phyloP scores from a whole-genome alignment of 2,888 invertebrate genomes.

The Epistrophe grossulariae region DNA sequence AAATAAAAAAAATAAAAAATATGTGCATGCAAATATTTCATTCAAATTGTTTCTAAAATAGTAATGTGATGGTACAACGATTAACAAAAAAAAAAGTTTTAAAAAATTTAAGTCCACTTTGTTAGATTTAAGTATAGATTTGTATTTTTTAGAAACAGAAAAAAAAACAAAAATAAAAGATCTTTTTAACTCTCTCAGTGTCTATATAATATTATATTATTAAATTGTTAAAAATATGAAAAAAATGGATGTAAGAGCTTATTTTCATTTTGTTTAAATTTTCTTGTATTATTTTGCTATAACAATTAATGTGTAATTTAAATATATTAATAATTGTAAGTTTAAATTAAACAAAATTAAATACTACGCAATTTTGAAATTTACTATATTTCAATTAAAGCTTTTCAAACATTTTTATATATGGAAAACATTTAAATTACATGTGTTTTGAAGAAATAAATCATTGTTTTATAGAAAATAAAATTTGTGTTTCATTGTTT shows the following conservation, averaged over 20 bases:
- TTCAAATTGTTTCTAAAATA: constrained; percentile 39
- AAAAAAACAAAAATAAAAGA: neutral
- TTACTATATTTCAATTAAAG: neutral
- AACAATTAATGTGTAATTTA: neutral
- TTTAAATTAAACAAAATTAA: neutral
- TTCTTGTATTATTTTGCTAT: neutral
- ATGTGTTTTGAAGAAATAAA: constrained; percentile 9
- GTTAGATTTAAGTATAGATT: constrained; percentile 58
- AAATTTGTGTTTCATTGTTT: neutral
- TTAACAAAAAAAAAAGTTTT: constrained; percentile 24
- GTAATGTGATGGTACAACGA: constrained; percentile 62
- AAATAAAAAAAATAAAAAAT: constrained; percentile 1
- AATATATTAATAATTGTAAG: neutral
- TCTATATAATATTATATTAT: constrained; percentile 32
- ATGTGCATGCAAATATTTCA: constrained; percentile 26
- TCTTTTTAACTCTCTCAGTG: constrained; percentile 62
- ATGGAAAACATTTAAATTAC: neutral
- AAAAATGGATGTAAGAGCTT: constrained; percentile 52
- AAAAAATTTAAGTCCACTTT: constrained; percentile 45
- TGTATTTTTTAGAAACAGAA: constrained; percentile 34
- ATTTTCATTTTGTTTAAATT: constrained; percentile 1
- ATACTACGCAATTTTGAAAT: constrained; percentile 6
- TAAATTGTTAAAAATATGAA: constrained; percentile 50
- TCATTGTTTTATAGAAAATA: constrained; percentile 2
- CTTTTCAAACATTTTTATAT: neutral